phyloP scores from a whole-genome alignment of 2,113 vertebrate genomes.

The Nyctereutes procyonoides region DNA sequence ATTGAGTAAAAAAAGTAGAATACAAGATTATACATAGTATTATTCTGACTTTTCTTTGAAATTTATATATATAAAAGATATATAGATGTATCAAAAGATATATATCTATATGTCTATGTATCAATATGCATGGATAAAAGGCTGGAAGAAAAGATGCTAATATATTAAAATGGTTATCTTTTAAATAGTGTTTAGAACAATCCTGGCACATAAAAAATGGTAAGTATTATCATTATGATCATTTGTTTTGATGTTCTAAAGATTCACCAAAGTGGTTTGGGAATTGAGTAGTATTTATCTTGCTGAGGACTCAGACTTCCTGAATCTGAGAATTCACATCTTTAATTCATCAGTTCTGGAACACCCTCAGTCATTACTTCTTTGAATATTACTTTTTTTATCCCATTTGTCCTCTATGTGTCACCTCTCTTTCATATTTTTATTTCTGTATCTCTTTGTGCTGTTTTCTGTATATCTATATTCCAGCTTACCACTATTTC shows the following conservation, averaged over 20 bases:
- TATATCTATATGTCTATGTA: too few relatives aligned
- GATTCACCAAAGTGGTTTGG: background rate
- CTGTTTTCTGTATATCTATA: background rate
- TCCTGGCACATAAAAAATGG: background rate
- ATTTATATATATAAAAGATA: background rate
- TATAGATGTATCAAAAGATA: too few relatives aligned
- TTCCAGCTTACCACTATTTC: conserved; percentile 16
- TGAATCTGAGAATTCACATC: background rate
- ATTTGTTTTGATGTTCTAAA: conserved; percentile 38
- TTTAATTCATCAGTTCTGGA: conserved; percentile 33
- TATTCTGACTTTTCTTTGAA: background rate
- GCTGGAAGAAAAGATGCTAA: conserved; percentile 24
- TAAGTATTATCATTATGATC: background rate
- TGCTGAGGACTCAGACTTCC: conserved; percentile 9
- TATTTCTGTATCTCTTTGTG: background rate
- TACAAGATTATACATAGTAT: background rate
- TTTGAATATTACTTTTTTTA: background rate
- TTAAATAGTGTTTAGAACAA: background rate
- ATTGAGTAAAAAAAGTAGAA: background rate
- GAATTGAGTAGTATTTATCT: conserved; percentile 30
- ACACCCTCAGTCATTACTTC: background rate
- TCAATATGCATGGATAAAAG: background rate
- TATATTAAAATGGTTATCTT: conserved; percentile 29
- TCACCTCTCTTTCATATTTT: background rate
- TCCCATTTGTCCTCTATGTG: background rate